Evolutionary conservation across 2,113 vertebrate genomes (phyloP), one percentile per base, ranked within the genome.

Genomic region (Carassius carassius): DNA sequence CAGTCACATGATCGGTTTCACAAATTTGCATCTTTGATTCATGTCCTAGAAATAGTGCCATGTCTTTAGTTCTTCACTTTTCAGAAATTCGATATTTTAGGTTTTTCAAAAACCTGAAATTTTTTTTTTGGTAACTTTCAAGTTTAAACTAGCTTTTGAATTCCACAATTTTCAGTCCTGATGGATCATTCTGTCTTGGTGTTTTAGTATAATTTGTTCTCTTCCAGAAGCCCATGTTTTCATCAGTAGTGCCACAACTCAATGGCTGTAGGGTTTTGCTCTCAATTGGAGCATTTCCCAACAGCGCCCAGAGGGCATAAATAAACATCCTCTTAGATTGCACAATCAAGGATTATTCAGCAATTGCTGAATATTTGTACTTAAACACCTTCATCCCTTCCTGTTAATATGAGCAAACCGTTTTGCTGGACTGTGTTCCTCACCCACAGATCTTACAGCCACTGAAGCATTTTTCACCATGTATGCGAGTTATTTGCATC

Each of bases 301-400:
- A 77, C 12, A 62, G 32, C 35, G n/a, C 84, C 81, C 29, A 17
- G 74, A 72, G 82, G 83, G 62, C 16, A 65, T 88, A 41, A 81
- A 76, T 80, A 74, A 76, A 44, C 81, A 60, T 67, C 56, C 78
- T 83, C 41, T 77, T 60, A 19, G n/a, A n/a, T 60, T 37, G 77
- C 84, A 60, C 47, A 80, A 82, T 16, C 67, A 60, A 32, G 12
- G 16, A 49, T 63, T 62, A 49, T 35, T 80, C 79, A 25, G 8
- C 58, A 70, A 35, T 60, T 84, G 41, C 25, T 51, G 29, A 67
- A 81, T 32, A 81, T 21, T 81, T 63, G n/a, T 62, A 19, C 44
- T 47, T 25, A 62, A 78, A 81, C 8, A 1, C 44, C 44, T 67
- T 32, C 10, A 63, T 51, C n/a, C n/a, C 1, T 79, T 79, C 44